Evolutionary conservation across 2,113 vertebrate genomes (phyloP), one percentile per base, ranked within the genome.

Genomic region (Leiothrix lutea): DNA sequence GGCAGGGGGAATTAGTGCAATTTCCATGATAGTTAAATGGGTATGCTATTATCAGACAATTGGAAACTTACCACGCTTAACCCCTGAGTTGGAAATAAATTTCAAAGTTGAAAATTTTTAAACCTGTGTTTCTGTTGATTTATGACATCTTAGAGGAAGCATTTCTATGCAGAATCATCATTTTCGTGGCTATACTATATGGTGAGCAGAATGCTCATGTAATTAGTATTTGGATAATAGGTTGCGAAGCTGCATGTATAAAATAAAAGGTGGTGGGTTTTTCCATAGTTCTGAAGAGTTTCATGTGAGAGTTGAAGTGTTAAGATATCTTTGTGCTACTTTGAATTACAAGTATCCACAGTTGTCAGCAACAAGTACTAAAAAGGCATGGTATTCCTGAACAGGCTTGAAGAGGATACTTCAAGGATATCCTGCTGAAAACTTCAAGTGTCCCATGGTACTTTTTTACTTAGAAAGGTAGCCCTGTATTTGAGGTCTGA

Each of bases 81-180:
- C 51, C 78, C 93, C 87, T 44, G 75, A 92, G 90, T 95, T 95
- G 88, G 62, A 86, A 96, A 97, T 97, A 96, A 95, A 97, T 95
- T 96, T 96, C 71, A 86, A 93, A 88, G 48, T 83, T 75, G 90
- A 95, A 96, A 93, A 93, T 97, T 97, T 97, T 82, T 97, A 97
- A 96, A 88, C 26, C 79, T 83, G 94, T 94, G 88, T 96, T 93
- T 90, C 60, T 95, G 71, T 93, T 95, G 95, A 82, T 97, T 96
- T 93, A 31, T 80, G 75, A 25, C 47, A 71, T n/a, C 25, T 84
- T 40, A 36, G 48, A 92, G 61, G 44, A 84, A 53, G 45, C 15
- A 7, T 78, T 80, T 5, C 4, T 40, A 21, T 1, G 12, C 18
- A 56, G 58, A 69, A 79, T 51, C 24, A 5, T 38, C 4, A 5